Conservation (phyloP, 2,113 vertebrate genomes). For the Salvelinus namaycush region DNA sequence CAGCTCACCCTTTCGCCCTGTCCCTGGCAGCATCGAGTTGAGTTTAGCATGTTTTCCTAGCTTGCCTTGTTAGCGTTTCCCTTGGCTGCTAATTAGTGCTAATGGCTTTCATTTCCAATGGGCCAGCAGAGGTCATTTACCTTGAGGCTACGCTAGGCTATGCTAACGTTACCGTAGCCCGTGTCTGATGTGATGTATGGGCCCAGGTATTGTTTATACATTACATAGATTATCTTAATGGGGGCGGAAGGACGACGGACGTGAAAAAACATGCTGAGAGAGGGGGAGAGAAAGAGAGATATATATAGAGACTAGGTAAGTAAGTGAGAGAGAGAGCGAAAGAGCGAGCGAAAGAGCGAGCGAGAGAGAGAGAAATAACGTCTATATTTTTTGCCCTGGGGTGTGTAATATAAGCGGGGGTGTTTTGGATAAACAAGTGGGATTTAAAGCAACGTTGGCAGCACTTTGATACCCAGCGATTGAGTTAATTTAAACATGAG, state of each 20-base stretch:
- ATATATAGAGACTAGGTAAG: neutral
- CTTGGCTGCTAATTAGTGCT: constrained; percentile 62
- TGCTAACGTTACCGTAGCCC: constrained; percentile 27
- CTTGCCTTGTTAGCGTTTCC: constrained; percentile 62
- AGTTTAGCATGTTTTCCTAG: constrained; percentile 47
- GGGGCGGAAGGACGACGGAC: neutral
- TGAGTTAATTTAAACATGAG: constrained; percentile 33
- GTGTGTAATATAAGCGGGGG: constrained; percentile 68
- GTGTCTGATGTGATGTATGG: constrained; percentile 44
- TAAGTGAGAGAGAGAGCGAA: neutral
- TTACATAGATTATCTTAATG: constrained; percentile 63
- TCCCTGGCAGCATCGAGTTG: neutral
- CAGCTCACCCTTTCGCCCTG: neutral
- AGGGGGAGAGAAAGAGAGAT: constrained; percentile 6
- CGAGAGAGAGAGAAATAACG: neutral
- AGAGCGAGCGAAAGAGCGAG: neutral
- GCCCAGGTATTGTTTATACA: constrained; percentile 56
- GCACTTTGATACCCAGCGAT: constrained; percentile 41
- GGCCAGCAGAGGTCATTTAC: constrained; percentile 60
- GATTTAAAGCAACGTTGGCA: constrained; percentile 38
- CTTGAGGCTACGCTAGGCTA: constrained; percentile 47
- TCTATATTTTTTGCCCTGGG: constrained; percentile 50
- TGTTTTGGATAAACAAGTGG: constrained; percentile 41
- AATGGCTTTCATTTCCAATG: constrained; percentile 60
- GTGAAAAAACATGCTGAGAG: constrained; percentile 34